A percentile compares a stretch with the other conserved stretches of the same genome.
Conservation (phyloP, 2,797 vertebrate genomes). For the Scolopax rusticola region DNA sequence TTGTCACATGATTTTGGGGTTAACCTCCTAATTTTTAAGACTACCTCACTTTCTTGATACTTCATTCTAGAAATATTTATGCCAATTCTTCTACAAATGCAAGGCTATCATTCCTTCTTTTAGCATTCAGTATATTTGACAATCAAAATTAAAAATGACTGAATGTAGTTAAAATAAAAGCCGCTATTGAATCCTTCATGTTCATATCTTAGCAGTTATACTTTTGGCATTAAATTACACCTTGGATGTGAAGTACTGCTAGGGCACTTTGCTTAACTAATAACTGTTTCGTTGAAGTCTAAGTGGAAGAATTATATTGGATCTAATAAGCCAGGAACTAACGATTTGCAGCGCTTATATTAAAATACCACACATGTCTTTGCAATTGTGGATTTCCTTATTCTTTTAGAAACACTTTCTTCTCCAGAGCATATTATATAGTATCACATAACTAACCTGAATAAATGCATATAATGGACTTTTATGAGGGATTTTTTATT, state of each 20-base stretch:
- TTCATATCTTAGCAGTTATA: background rate
- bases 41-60: background rate
- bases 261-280: slow-evolving; percentile 6
- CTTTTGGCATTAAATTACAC: background rate
- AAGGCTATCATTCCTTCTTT: background rate
- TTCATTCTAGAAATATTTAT: background rate
- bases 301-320: background rate
- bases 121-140: background rate
- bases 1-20: background rate
- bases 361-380: background rate
- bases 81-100: background rate
- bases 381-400: background rate
- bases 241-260: background rate
- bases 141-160: background rate
- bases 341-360: background rate
- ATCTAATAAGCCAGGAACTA: background rate
- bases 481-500: slow-evolving; percentile 46
- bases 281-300: background rate
- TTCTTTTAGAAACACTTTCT: background rate
- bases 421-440: background rate
- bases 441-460: background rate
- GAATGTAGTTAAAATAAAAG: background rate
- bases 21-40: background rate
- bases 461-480: slow-evolving; percentile 10
- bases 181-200: background rate